Evolutionary conservation across 1,140 invertebrate species (phyloP).

Genomic region (Carposina sasakii): DNA sequence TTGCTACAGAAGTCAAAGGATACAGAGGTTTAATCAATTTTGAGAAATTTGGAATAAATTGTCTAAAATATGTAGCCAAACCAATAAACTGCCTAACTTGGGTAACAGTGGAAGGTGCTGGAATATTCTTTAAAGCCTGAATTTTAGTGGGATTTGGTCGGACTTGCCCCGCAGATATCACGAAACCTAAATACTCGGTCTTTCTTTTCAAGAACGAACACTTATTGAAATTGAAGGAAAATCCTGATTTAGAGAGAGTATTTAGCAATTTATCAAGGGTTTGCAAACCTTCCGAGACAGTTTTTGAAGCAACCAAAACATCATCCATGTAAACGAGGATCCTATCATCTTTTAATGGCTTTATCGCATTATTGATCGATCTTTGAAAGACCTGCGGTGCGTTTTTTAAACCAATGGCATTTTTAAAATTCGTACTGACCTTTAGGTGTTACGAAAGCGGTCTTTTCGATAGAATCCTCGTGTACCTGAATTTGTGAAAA

Average conservation of each 20-base stretch:
- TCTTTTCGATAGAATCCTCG: slow-evolving; percentile 30
- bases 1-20: slow-evolving; percentile 1
- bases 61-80: slow-evolving; percentile 24
- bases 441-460: slow-evolving; percentile 32
- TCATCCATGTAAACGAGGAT: slow-evolving; percentile 30
- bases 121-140: slow-evolving; percentile 14
- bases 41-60: slow-evolving; percentile 27
- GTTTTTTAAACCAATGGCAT: slow-evolving; percentile 38
- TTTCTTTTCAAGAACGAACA: slow-evolving; percentile 11
- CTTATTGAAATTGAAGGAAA: slow-evolving; percentile 15
- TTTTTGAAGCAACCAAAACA: slow-evolving; percentile 20
- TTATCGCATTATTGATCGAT: slow-evolving; percentile 16
- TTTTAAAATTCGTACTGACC: slow-evolving; percentile 38
- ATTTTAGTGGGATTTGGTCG: slow-evolving; percentile 9
- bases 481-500: slow-evolving; percentile 58
- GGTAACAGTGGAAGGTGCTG: slow-evolving; percentile 20
- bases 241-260: slow-evolving; percentile 6
- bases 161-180: background rate
- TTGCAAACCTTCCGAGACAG: slow-evolving; percentile 14
- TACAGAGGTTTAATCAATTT: slow-evolving; percentile 12
- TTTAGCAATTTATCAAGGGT: slow-evolving; percentile 7
- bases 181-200: slow-evolving; percentile 13
- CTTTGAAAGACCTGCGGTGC: slow-evolving; percentile 29
- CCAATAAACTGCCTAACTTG: slow-evolving; percentile 12
- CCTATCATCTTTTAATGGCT: background rate